A percentile compares a stretch with the other conserved stretches of the same genome.
Conservation (phyloP, 2,113 vertebrate genomes). For the Sylvia atricapilla region DNA sequence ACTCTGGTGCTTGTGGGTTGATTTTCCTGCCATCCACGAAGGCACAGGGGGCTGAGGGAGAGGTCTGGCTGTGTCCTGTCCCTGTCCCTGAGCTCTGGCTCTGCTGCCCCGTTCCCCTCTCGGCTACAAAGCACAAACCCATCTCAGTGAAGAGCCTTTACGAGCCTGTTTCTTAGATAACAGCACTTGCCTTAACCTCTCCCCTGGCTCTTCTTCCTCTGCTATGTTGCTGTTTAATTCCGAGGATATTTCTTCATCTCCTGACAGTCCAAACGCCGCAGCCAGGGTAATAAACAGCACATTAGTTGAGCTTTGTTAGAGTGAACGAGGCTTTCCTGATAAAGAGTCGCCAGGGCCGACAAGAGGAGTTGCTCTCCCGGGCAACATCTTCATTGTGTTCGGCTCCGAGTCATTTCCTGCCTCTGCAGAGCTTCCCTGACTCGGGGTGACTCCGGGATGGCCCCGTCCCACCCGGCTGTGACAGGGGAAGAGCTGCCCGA, state of each 20-base stretch:
- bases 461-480: rapidly evolving
- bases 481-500: neutral
- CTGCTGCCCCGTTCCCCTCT: neutral
- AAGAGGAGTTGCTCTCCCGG: conserved; percentile 38
- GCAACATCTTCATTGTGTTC: neutral
- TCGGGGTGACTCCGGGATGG: neutral
- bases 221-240: conserved; percentile 48
- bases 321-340: conserved; percentile 10
- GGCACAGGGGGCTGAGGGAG: rapidly evolving
- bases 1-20: neutral
- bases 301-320: conserved; percentile 55
- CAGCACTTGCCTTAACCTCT: conserved; percentile 52
- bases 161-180: conserved; percentile 13
- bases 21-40: neutral
- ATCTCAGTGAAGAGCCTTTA: neutral
- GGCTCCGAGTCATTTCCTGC: neutral
- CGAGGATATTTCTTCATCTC: conserved; percentile 51
- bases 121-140: neutral
- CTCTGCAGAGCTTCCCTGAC: neutral
- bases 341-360: neutral
- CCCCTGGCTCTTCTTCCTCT: conserved; percentile 48
- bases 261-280: conserved; percentile 29
- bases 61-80: neutral
- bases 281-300: conserved; percentile 44
- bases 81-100: neutral